These are phyloP conservation scores for Pomatorhinus ruficollis DNA, from an alignment of 2,113 vertebrate genomes.

Conservation along the genomic window DNA sequence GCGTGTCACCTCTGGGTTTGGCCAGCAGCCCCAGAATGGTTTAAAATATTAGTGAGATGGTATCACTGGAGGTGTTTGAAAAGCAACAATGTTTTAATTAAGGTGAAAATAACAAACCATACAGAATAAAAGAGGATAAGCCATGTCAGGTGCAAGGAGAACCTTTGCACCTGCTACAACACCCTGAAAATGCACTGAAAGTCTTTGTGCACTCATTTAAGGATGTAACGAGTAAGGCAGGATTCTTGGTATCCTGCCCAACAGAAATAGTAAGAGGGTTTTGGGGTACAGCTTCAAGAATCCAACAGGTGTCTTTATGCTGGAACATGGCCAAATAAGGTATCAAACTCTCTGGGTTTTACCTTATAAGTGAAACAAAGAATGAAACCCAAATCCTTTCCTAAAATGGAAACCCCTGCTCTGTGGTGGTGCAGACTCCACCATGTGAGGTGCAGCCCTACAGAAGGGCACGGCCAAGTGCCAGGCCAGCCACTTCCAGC, in stretches of 20 bases:
- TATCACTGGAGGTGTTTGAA: background rate
- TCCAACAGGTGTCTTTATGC: background rate
- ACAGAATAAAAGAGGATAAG: too few species aligned
- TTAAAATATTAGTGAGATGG: background rate
- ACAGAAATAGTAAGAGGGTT: background rate
- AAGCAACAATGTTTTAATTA: background rate
- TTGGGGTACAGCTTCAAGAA: background rate
- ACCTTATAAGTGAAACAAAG: background rate
- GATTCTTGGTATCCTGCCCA: background rate
- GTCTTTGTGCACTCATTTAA: background rate
- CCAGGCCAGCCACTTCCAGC: fast-evolving
- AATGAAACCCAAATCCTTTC: background rate
- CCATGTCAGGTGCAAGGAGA: background rate
- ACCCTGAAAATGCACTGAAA: background rate
- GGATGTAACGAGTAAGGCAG: background rate
- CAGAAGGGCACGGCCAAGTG: fast-evolving
- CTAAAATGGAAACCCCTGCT: background rate
- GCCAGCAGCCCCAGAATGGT: background rate
- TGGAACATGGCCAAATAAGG: background rate
- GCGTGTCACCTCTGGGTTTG: background rate
- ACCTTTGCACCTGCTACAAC: background rate
- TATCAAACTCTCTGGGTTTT: background rate
- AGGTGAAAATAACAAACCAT: too few species aligned
- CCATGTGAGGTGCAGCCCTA: background rate
- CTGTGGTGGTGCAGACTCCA: background rate